A percentile compares a stretch with the other conserved stretches of the same genome.
Evolutionary conservation across 53 echinoderm and acorn worm species (phyloP).

Genomic region (Actinopyga echinites): DNA sequence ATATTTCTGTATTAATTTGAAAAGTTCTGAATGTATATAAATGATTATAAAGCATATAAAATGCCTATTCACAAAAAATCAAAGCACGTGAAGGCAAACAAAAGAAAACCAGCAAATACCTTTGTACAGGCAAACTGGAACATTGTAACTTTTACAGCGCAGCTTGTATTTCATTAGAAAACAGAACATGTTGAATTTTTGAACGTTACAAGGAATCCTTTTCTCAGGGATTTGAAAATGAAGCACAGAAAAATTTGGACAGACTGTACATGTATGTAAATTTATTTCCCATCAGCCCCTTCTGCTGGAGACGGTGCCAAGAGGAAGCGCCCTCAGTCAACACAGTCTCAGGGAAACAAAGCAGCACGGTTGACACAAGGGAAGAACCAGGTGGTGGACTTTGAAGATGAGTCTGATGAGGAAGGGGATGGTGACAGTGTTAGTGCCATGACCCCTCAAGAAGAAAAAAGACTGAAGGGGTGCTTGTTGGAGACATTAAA

Average conservation of each 20-base stretch:
- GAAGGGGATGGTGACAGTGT: slow-evolving; percentile 60
- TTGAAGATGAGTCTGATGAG: slow-evolving; percentile 61
- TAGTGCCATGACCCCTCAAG: slow-evolving; percentile 64
- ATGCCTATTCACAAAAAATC: no score
- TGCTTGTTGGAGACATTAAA: slow-evolving; percentile 56
- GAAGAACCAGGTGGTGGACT: background rate
- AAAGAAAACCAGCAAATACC: no score
- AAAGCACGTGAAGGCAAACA: no score
- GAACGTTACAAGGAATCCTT: no score
- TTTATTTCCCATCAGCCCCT: background rate
- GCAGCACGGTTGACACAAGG: background rate
- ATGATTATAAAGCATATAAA: no score
- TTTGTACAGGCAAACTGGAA: no score
- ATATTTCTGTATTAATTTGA: no score
- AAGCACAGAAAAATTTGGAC: background rate
- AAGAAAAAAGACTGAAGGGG: slow-evolving; percentile 55
- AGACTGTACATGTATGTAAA: background rate
- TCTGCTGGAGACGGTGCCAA: slow-evolving; percentile 5
- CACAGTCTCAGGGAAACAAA: slow-evolving; percentile 22
- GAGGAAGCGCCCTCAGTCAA: slow-evolving; percentile 58
- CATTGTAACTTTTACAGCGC: no score
- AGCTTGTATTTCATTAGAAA: no score
- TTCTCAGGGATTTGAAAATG: no score
- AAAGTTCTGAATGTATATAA: no score
- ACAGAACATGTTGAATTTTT: no score